Evolutionary conservation across 2,797 vertebrate genomes (phyloP), one percentile per base, ranked within the genome.

Genomic region (Danionella dracula): DNA sequence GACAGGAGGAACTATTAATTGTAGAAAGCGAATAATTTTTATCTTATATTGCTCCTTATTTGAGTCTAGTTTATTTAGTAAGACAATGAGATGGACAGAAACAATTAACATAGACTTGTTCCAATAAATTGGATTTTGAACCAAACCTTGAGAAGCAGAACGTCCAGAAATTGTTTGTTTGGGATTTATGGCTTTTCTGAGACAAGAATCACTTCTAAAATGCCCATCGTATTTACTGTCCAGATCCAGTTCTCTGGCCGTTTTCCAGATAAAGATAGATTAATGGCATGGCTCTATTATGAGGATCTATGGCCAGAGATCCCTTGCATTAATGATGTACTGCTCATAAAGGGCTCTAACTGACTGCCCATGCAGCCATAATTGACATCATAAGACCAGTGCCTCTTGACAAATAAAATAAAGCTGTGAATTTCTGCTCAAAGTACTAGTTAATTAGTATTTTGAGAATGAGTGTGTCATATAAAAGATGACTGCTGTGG

Each of bases 201-300:
- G 32, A 29, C 34, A 66, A 55, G 4, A 55, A 38, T 66, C 34
- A 55, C 16, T 32, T 15, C 13, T 46, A 19, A 56, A 66, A 66
- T 56, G 20, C 20, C 15, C 20, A 29, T 45, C 55, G 50, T 19
- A 66, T 27, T 29, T 54, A 35, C 29, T 13, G 31, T 65, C n/a
- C 10, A 55, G 15, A 13, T 37, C 42, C 10, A 17, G 31, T 45
- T 20, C 41, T 34, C 31, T 29, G 41, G 15, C 8, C 23, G 29
- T n/a, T 45, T 29, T 66, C 15, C 42, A 29, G 50, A 40, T 46
- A 46, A 10, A 42, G 19, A 45, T 20, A 19, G 50, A 65, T 46
- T 55, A 55, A 66, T 66, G 31, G 32, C 15, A 46, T 1, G 37
- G 13, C 7, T 46, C 31, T 35, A 27, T 27, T 27, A 34, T 35